Evolutionary conservation across 2,888 invertebrate species (phyloP), one percentile per base, ranked within the genome.

Genomic region (Nomada hirtipes): DNA sequence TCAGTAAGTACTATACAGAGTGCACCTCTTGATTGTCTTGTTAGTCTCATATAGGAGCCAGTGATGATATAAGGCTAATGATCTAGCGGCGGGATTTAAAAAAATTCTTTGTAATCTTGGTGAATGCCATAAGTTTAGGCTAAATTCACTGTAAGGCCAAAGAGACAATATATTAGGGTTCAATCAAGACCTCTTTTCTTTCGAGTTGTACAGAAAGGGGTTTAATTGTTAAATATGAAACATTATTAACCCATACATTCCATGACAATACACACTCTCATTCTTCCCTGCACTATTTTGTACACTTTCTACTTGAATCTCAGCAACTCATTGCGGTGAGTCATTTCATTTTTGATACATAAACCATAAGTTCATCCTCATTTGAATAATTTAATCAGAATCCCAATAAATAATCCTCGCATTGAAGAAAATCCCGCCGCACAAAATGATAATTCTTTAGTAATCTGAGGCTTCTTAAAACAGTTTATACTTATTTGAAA

Each of bases 101-200:
- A 36, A 86, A 92, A 90, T 89, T 93, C 94, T 94, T 93, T 93
- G 93, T 93, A 94, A 94, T 94, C 94, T 94, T 94, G 94, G 93
- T 92, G 93, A 90, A 84, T 87, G 90, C 87, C 91, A 73, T 76
- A 89, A 93, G 89, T 87, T 67, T 88, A 86, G 92, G 89, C 89
- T 79, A 63, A 72, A 79, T 91, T 89, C 92, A 91, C 93, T 94
- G 94, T 94, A 94, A 94, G 94, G 94, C 92, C 93, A 90, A 92
- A 94, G 94, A 93, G 90, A 94, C 91, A 94, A 64, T 73, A 91
- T 91, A 88, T 87, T 86, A 36, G 90, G 89, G 79, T 76, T 70
- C 59, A 63, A 79, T 72, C 73, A 76, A 60, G 73, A 64, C 72
- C 87, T 82, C 47, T 23, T 76, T 85, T 90, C 84, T 76, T 86